Evolutionary conservation across 2,797 vertebrate genomes (phyloP), one percentile per base, ranked within the genome.

Genomic region (Coreius guichenoti): DNA sequence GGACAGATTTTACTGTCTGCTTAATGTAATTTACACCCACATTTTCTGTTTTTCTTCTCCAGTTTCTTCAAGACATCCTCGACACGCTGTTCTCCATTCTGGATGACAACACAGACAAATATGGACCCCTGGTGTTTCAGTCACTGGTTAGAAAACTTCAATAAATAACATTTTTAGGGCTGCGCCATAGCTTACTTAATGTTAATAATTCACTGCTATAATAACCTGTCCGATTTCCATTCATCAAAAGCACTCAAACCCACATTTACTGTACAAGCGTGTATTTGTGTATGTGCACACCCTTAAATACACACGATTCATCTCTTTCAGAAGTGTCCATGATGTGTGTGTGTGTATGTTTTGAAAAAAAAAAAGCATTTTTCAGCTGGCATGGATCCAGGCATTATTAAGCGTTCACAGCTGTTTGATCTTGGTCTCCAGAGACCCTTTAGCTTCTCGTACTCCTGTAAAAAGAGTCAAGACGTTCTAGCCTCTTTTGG

Each of bases 21-120:
- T 21, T 45, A 58, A 58, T 74, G 9, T 26, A 6, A 51, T 36
- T 67, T 26, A 39, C 29, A 67, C 26, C 3, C 3, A 13, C 29
- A 5, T 81, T n/a, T 76, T 26, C 23, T 75, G 58, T 58, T 65
- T 45, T 80, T 93, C 86, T 80, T 21, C 92, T 94, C 84, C 93
- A 99, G 98, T 99, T 99, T 92, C 92, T 99, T 81, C 96, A 99
- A 95, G 98, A 99, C 90, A 98, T 99, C 92, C 95, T 99, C 74
- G 98, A 99, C 92, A 99, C 98, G 0, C 94, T 99, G 63, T 99
- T 99, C 91, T 97, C 98, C 85, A 98, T 99, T 93, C 93, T 99
- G 92, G 98, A 99, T 94, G 98, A 99, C 92, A 99, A 99, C 92
- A 99, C 98, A 5, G 98, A 99, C 91, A 99, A 99, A 93, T 99